Conservation (phyloP, 2,113 vertebrate species). For the Heptranchias perlo region DNA sequence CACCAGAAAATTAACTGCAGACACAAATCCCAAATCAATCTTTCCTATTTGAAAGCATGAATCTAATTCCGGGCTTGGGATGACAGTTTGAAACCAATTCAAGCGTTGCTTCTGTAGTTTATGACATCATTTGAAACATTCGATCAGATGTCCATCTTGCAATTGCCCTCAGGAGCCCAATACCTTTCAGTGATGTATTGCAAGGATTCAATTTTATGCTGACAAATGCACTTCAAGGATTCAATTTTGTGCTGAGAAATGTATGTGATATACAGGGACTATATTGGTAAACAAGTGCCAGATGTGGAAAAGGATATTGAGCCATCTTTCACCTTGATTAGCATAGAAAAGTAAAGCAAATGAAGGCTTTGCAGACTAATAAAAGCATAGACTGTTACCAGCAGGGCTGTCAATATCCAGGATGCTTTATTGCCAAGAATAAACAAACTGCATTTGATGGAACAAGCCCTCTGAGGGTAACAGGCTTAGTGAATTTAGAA, state of each 20-base stretch:
- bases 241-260: slow-evolving; percentile 16
- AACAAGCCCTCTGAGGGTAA: neutral
- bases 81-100: neutral
- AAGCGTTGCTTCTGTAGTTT: neutral
- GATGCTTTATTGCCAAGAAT: neutral
- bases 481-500: slow-evolving; percentile 12
- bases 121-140: neutral
- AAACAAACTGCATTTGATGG: neutral
- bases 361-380: neutral
- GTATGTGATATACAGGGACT: neutral
- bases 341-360: neutral
- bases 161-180: slow-evolving; percentile 17
- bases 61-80: neutral
- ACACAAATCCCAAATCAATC: neutral
- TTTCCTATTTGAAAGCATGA: neutral
- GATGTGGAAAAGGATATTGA: neutral
- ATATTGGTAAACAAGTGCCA: neutral
- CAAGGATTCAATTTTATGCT: neutral
- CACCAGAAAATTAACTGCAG: neutral
- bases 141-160: neutral
- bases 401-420: neutral
- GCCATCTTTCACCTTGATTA: neutral
- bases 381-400: neutral
- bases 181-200: neutral
- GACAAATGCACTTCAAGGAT: slow-evolving; percentile 25